These are phyloP conservation scores for Scomberomorus guttatus DNA, from an alignment of 2,797 vertebrate genomes.

Conservation along the genomic window DNA sequence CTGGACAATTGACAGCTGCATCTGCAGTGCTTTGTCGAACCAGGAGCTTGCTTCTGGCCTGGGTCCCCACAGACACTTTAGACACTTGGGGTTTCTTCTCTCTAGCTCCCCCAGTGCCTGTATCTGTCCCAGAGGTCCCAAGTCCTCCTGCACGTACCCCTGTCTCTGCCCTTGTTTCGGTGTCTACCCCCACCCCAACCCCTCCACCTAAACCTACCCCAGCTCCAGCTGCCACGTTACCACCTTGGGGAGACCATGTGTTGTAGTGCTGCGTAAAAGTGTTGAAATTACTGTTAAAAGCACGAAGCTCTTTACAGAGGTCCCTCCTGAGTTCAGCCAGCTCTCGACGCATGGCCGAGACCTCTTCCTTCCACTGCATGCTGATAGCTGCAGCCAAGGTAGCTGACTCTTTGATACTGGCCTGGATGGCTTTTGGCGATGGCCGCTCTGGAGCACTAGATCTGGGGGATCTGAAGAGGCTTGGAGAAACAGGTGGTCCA, in stretches of 20 bases:
- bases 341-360: slow-evolving; percentile 87
- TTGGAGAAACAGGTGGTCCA: slow-evolving; percentile 83
- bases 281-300: slow-evolving; percentile 88
- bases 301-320: slow-evolving; percentile 86
- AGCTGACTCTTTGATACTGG: slow-evolving; percentile 88
- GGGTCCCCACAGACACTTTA: slow-evolving; percentile 87
- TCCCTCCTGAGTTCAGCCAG: slow-evolving; percentile 86
- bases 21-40: slow-evolving; percentile 87
- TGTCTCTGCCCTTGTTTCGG: slow-evolving; percentile 19
- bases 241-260: slow-evolving; percentile 87
- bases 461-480: slow-evolving; percentile 80
- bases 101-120: slow-evolving; percentile 60
- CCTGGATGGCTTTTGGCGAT: slow-evolving; percentile 86
- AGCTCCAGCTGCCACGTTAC: slow-evolving; percentile 60
- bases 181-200: slow-evolving; percentile 33
- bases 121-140: slow-evolving; percentile 46
- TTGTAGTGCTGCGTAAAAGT: slow-evolving; percentile 88
- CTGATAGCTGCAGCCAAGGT: slow-evolving; percentile 87
- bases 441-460: slow-evolving; percentile 76
- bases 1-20: slow-evolving; percentile 86
- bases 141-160: slow-evolving; percentile 34
- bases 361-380: slow-evolving; percentile 89
- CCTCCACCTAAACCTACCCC: slow-evolving; percentile 50
- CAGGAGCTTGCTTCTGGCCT: slow-evolving; percentile 85
- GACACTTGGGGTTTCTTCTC: slow-evolving; percentile 77